Evolutionary conservation across 2,888 invertebrate species (phyloP).

Genomic region (Zygothrica quintamaculata): DNA sequence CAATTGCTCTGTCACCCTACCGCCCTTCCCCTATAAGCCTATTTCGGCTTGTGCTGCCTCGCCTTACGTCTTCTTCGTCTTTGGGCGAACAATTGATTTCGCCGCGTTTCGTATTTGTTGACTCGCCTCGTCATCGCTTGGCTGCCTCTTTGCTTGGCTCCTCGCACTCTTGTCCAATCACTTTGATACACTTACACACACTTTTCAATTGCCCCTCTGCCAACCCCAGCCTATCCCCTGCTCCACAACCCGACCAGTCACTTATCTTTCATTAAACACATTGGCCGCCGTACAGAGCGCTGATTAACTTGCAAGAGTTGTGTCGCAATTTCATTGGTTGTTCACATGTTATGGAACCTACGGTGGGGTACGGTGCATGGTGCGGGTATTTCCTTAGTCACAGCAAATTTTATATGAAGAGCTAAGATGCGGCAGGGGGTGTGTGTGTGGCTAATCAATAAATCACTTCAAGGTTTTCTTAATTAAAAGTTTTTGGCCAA

Average conservation of each 20-base stretch:
- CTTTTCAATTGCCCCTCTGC: conserved; percentile 3
- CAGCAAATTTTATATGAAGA: background rate
- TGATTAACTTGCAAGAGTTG: conserved; percentile 60
- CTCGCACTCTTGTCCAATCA: background rate
- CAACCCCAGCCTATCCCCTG: conserved; percentile 7
- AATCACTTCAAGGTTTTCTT: conserved; percentile 84
- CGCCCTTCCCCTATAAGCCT: background rate
- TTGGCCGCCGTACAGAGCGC: conserved; percentile 46
- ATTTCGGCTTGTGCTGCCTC: conserved; percentile 1
- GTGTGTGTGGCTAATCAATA: conserved; percentile 74
- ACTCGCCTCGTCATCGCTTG: conserved; percentile 45
- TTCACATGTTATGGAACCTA: conserved; percentile 11
- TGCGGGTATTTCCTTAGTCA: conserved; percentile 16
- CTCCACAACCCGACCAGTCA: conserved; percentile 13
- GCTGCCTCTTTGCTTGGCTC: conserved; percentile 22
- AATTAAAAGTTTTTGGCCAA: conserved; percentile 82
- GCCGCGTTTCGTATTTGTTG: conserved; percentile 70
- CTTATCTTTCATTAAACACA: conserved; percentile 58
- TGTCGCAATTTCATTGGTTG: conserved; percentile 57
- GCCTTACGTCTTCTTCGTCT: conserved; percentile 36
- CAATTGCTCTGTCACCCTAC: background rate
- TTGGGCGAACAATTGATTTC: conserved; percentile 60
- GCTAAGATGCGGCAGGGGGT: background rate
- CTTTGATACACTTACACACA: conserved; percentile 46
- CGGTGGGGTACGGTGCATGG: background rate